These are phyloP conservation scores for Vidua chalybeata DNA, from an alignment of 2,113 vertebrate genomes.

Conservation along the genomic window DNA sequence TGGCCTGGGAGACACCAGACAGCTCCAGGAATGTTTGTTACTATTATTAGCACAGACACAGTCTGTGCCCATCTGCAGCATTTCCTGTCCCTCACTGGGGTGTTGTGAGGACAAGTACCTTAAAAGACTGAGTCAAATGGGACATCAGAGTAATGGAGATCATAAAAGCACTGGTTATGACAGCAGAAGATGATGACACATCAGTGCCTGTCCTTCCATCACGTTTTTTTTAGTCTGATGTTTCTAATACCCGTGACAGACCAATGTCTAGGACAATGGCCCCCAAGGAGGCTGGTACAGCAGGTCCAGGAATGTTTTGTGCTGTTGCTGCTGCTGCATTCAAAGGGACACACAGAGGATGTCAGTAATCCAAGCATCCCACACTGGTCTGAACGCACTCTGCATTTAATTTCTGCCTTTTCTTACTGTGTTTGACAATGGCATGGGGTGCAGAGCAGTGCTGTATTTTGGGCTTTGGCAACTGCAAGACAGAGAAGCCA, in stretches of 20 bases:
- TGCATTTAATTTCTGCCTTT: background rate
- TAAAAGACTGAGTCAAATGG: background rate
- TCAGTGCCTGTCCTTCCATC: background rate
- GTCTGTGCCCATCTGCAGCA: background rate
- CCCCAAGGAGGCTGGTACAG: background rate
- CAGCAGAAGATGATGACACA: background rate
- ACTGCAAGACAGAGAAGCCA: background rate
- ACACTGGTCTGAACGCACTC: background rate
- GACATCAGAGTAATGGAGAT: background rate
- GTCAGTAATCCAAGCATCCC: background rate
- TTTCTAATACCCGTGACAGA: background rate
- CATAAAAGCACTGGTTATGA: background rate
- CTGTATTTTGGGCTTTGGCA: background rate
- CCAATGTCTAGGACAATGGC: background rate
- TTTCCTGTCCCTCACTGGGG: background rate
- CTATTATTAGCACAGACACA: background rate
- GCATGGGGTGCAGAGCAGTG: background rate
- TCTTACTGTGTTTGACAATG: background rate
- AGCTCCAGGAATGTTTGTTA: background rate
- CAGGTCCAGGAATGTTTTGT: background rate
- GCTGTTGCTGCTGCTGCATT: background rate
- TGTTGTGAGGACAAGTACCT: constrained; percentile 8
- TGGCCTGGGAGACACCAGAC: background rate
- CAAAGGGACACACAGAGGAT: background rate
- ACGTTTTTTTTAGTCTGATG: background rate